These are phyloP conservation scores for Ruditapes philippinarum DNA, from an alignment of 1,140 invertebrate species.

Conservation along the genomic window DNA sequence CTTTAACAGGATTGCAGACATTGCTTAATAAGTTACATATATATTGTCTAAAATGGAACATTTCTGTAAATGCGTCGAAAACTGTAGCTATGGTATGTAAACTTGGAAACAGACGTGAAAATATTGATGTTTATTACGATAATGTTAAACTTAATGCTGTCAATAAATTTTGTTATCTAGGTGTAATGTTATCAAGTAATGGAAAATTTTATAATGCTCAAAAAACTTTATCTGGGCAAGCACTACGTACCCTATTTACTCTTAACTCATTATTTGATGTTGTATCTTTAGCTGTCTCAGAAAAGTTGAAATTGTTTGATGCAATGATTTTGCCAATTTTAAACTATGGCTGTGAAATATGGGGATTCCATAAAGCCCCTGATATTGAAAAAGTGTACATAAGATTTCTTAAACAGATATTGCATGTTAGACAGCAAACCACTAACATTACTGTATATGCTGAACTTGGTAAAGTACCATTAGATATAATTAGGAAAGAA, in stretches of 20 bases:
- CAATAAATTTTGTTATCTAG: not conserved
- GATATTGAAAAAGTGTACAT: conserved; percentile 1
- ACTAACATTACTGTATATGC: not conserved
- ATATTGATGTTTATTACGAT: not conserved
- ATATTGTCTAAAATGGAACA: conserved; percentile 5
- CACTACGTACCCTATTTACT: no score
- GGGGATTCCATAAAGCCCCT: not conserved
- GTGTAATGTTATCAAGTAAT: not conserved
- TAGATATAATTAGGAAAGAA: not conserved
- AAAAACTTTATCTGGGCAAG: not conserved
- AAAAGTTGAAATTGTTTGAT: not conserved
- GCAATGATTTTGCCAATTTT: not conserved
- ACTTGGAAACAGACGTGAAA: not conserved
- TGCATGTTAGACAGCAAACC: conserved; percentile 8
- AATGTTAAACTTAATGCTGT: not conserved
- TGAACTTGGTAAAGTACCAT: not conserved
- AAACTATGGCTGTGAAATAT: conserved; percentile 12
- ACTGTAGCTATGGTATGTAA: not conserved
- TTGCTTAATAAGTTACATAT: not conserved
- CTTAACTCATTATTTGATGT: not conserved
- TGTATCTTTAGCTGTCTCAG: not conserved
- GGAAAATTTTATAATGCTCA: not conserved
- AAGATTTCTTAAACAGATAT: not conserved
- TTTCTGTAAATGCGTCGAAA: not conserved
- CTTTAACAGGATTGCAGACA: not conserved